These are phyloP conservation scores for Electrophaes corylata DNA, from an alignment of 2,888 invertebrate genomes.

Conservation along the genomic window DNA sequence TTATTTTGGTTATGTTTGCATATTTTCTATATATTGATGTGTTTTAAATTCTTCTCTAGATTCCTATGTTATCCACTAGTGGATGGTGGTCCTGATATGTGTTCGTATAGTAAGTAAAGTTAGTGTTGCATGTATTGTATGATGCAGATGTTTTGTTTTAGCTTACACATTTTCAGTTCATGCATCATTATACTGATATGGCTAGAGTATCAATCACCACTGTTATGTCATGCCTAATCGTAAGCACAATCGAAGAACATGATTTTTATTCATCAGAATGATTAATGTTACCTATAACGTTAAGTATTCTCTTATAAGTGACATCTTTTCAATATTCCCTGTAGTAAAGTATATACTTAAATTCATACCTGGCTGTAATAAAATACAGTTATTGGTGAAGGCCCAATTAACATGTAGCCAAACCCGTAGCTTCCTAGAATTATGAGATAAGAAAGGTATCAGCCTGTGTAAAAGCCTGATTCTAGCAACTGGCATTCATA, in stretches of 20 bases:
- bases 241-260: neutral
- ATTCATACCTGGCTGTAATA: no score
- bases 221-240: neutral
- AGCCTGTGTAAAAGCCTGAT: no score
- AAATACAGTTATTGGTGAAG: no score
- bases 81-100: neutral
- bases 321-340: no score
- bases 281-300: no score
- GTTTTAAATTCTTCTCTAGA: conserved; percentile 21
- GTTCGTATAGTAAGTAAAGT: conserved; percentile 17
- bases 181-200: neutral
- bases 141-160: neutral
- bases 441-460: no score
- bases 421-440: no score
- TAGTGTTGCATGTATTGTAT: conserved; percentile 2
- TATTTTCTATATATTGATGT: conserved; percentile 17
- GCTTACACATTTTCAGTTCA: neutral
- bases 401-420: no score
- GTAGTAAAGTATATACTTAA: no score
- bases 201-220: neutral
- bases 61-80: conserved; percentile 3
- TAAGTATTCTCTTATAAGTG: no score
- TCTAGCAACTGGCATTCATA: no score
- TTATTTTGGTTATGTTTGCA: conserved; percentile 18
- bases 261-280: no score